Evolutionary conservation across 2,888 invertebrate genomes (phyloP), one percentile per base, ranked within the genome.

Genomic region (Cerceris ruficornis): DNA sequence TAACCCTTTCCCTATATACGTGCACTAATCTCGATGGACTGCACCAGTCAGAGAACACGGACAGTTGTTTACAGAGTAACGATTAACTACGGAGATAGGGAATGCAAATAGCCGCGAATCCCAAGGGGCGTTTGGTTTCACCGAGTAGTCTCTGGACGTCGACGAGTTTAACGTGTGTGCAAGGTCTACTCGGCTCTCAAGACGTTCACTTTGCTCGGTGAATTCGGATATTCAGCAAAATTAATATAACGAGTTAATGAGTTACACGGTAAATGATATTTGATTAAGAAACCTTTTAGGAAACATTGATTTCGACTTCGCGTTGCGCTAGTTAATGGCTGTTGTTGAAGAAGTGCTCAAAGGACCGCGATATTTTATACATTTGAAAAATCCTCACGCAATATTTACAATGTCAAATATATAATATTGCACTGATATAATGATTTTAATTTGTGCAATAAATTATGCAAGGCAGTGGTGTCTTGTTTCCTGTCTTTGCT

Each of bases 21-120:
- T 8, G 59, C 57, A 65, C 69, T 81, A 82, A 82, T 81, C 82
- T 79, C 79, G 76, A 68, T 71, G 79, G 82, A 70, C 79, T 69
- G 58, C 65, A 39, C 50, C 65, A 58, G 64, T 66, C 74, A 13
- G 41, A 41, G 77, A 72, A 69, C 75, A 79, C 80, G 77, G 77
- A 65, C 76, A 61, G 66, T 81, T 85, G 83, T 86, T 87, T 86
- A 77, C 83, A 71, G 69, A 80, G 75, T 79, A 84, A 87, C 85
- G 82, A 84, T 85, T 84, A 76, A 82, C 82, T 70, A 83, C 83
- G 66, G 77, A 78, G 83, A 78, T 78, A 83, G 81, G 66, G 72
- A 83, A 83, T 80, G 83, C 81, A 86, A 86, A 86, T 86, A 82
- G 80, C 83, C 82, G 74, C 75, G 80, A 69, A 75, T 77, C 78